Evolutionary conservation across 2,113 vertebrate species (phyloP).

Genomic region (Melierax canorus): DNA sequence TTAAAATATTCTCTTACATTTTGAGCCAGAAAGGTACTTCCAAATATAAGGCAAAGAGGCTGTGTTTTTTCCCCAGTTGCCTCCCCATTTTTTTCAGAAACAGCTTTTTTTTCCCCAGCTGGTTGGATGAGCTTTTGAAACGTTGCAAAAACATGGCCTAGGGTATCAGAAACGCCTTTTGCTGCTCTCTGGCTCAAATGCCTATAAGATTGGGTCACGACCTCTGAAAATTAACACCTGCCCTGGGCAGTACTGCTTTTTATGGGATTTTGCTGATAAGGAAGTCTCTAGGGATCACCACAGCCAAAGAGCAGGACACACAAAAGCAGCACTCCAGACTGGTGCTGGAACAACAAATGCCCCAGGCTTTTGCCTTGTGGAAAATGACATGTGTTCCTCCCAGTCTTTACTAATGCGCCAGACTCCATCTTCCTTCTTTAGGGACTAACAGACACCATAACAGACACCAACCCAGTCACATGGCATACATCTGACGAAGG

Average conservation of each 20-base stretch:
- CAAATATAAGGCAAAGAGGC: background rate
- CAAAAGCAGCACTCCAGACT: conserved; percentile 1
- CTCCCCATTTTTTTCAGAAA: background rate
- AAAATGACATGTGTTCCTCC: background rate
- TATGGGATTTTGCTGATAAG: background rate
- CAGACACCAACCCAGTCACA: background rate
- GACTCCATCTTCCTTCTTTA: background rate
- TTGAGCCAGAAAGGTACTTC: background rate
- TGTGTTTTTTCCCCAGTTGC: background rate
- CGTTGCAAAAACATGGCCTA: background rate
- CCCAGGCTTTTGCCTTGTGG: background rate
- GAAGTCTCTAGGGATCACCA: background rate
- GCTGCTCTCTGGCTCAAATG: background rate
- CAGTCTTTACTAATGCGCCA: background rate
- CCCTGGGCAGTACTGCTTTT: background rate
- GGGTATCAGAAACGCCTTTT: background rate
- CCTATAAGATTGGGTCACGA: background rate
- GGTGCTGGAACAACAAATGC: background rate
- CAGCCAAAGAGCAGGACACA: background rate
- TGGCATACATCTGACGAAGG: background rate
- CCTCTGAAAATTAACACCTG: background rate
- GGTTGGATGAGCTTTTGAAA: background rate
- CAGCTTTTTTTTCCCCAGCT: background rate
- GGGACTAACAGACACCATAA: background rate
- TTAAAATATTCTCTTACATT: background rate